Evolutionary conservation across 2,888 invertebrate species (phyloP).

Genomic region (Cryptocheilus praepositus): DNA sequence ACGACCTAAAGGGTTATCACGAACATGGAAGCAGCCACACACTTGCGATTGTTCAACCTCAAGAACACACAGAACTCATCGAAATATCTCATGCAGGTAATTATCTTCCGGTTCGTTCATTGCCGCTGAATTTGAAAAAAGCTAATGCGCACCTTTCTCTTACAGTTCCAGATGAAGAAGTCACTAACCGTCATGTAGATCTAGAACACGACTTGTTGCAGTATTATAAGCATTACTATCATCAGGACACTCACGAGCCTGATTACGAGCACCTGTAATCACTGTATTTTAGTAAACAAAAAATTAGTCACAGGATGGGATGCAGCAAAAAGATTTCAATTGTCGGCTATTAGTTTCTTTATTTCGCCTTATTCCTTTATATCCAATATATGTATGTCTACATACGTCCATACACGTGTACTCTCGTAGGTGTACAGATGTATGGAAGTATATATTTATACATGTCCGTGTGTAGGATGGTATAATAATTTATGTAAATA

Average conservation of each 20-base stretch:
- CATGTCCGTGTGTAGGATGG: conserved; percentile 37
- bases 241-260: neutral
- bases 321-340: neutral
- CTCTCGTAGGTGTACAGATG: neutral
- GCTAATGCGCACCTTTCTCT: no score
- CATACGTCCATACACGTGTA: conserved; percentile 2
- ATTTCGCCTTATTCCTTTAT: conserved; percentile 48
- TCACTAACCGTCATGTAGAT: neutral
- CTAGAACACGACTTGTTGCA: neutral
- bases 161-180: neutral
- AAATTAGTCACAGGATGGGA: neutral
- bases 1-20: conserved; percentile 10
- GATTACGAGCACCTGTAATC: neutral
- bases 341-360: conserved; percentile 46
- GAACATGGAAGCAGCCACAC: conserved; percentile 4
- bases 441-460: conserved; percentile 5
- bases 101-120: neutral
- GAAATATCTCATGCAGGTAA: neutral
- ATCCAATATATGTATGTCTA: conserved; percentile 47
- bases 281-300: neutral
- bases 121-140: neutral
- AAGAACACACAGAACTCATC: neutral
- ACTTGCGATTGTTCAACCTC: conserved; percentile 8
- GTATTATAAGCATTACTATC: neutral
- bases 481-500: conserved; percentile 63